Percentiles rank a stretch among this genome's conserved stretches.
These are phyloP conservation scores for Macrocentrus cingulum DNA, from an alignment of 1,140 invertebrate species.

Conservation along the genomic window DNA sequence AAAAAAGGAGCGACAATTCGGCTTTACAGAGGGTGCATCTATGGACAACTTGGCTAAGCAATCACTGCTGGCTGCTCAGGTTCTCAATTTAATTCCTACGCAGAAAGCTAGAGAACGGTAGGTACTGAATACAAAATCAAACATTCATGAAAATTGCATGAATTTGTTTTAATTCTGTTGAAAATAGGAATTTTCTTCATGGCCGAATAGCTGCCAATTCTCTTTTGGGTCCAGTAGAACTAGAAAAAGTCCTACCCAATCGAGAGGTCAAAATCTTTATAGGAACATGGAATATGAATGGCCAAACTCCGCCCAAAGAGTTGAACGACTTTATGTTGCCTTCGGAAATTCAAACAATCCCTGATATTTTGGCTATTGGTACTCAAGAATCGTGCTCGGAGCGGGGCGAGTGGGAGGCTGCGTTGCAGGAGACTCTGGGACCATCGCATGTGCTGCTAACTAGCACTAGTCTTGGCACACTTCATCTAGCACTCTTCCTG, in stretches of 20 bases:
- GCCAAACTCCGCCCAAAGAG: conserved; percentile 75
- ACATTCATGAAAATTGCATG: background rate
- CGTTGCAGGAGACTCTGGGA: conserved; percentile 87
- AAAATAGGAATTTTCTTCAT: conserved; percentile 73
- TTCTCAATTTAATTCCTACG: conserved; percentile 76
- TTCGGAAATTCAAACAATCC: conserved; percentile 77
- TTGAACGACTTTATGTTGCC: conserved; percentile 89
- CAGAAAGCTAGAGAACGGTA: conserved; percentile 76
- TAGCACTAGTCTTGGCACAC: conserved; percentile 65
- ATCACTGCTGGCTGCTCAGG: conserved; percentile 74
- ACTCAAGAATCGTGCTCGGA: conserved; percentile 89
- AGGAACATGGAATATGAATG: conserved; percentile 97
- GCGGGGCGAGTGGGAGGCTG: conserved; percentile 87
- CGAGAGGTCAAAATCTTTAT: conserved; percentile 85
- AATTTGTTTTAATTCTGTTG: background rate
- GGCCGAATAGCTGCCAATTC: conserved; percentile 77
- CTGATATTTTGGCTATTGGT: conserved; percentile 89
- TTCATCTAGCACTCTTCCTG: conserved; percentile 85
- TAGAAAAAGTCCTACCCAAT: conserved; percentile 83
- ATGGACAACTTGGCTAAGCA: conserved; percentile 73
- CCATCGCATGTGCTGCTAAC: conserved; percentile 80
- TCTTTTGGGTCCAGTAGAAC: conserved; percentile 77
- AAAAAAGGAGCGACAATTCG: conserved; percentile 41
- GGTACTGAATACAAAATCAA: background rate
- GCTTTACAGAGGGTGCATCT: conserved; percentile 54